These are phyloP conservation scores for Zeus faber DNA, from an alignment of 2,113 vertebrate species.

Conservation along the genomic window DNA sequence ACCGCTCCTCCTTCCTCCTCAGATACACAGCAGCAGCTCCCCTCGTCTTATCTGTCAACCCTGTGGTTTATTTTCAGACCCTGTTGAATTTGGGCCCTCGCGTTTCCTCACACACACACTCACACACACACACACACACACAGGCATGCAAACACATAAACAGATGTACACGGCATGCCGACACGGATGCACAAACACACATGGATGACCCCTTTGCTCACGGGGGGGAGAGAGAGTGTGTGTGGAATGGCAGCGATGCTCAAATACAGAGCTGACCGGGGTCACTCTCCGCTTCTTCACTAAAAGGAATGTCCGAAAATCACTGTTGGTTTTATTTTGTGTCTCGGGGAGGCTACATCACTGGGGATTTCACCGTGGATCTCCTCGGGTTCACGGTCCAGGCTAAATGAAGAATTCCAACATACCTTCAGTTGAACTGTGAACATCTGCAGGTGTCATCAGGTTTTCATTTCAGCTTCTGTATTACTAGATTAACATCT, in stretches of 20 bases:
- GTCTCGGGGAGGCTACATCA: slow-evolving; percentile 29
- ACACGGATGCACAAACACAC: slow-evolving; percentile 10
- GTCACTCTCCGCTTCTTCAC: slow-evolving; percentile 40
- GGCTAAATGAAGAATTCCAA: too few species aligned
- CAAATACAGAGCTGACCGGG: slow-evolving; percentile 49
- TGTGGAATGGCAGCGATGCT: slow-evolving; percentile 53
- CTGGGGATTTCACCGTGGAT: slow-evolving; percentile 19
- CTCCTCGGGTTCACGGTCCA: too few species aligned
- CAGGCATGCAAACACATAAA: background rate
- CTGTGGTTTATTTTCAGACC: slow-evolving; percentile 56
- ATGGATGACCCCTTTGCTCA: slow-evolving; percentile 5
- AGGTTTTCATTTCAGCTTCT: too few species aligned
- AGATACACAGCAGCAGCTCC: slow-evolving; percentile 25
- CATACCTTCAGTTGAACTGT: too few species aligned
- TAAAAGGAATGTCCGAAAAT: slow-evolving; percentile 41
- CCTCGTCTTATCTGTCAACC: slow-evolving; percentile 38
- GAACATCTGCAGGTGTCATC: too few species aligned
- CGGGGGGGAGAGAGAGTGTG: slow-evolving; percentile 25
- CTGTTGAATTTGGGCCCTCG: slow-evolving; percentile 37
- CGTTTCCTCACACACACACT: slow-evolving; percentile 30
- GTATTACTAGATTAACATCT: too few species aligned
- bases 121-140: slow-evolving; percentile 13
- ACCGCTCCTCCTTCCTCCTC: slow-evolving; percentile 9
- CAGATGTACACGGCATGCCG: slow-evolving; percentile 28
- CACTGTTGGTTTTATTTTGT: slow-evolving; percentile 43